A percentile compares a stretch with the other conserved stretches of the same genome.
Evolutionary conservation across 2,888 invertebrate species (phyloP).

Genomic region (Pheosia tremula): DNA sequence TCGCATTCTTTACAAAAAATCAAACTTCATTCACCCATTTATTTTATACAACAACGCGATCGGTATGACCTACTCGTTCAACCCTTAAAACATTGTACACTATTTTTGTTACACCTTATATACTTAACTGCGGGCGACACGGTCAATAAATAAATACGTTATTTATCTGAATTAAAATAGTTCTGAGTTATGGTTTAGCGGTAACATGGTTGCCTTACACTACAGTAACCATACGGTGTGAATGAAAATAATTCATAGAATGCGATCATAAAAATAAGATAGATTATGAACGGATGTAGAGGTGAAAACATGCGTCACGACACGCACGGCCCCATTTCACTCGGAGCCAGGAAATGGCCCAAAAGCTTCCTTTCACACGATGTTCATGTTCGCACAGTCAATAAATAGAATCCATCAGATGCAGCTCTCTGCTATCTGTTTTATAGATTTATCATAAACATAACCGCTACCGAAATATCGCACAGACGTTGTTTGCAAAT

Average conservation of each 20-base stretch:
- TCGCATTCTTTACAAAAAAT: no score
- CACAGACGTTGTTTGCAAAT: background rate
- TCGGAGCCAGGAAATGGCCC: conserved; percentile 74
- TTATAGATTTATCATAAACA: conserved; percentile 60
- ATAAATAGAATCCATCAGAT: conserved; percentile 73
- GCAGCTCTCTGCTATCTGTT: conserved; percentile 49
- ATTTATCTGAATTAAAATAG: no score
- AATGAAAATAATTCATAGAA: conserved; percentile 1
- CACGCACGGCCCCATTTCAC: conserved; percentile 73
- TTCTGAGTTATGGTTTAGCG: no score
- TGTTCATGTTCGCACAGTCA: conserved; percentile 79
- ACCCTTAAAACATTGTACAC: no score
- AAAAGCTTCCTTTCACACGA: conserved; percentile 73
- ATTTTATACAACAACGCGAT: no score
- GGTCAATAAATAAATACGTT: no score
- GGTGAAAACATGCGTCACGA: conserved; percentile 71
- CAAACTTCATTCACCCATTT: no score
- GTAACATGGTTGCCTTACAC: no score
- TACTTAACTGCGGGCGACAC: no score
- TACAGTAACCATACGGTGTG: no score
- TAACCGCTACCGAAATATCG: conserved; percentile 38
- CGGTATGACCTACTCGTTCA: no score
- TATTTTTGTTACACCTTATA: no score
- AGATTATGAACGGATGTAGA: conserved; percentile 71
- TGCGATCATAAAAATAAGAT: conserved; percentile 52